Base-by-base conservation (phyloP, 2,797 vertebrate species). In the Rhyacichthys aspro region DNA sequence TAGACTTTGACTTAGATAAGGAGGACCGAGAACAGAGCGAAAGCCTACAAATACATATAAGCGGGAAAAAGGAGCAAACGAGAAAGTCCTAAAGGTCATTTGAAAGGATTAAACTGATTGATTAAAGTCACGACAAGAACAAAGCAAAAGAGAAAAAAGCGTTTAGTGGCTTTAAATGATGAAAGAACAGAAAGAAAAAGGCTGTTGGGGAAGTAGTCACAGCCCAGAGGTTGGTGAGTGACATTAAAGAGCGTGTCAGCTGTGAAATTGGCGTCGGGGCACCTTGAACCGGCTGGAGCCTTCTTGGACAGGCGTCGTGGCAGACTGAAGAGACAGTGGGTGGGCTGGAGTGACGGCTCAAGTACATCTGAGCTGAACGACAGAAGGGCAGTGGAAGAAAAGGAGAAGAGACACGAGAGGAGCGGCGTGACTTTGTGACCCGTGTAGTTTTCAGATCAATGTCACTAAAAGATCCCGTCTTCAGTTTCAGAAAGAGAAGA, bases 241-340 rank as follows among this genome's bases (percentile, higher is more conserved):
- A 78, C 78, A 88, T 87, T 83, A 89, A 90, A 78, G 86, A 89
- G 76, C 67, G 74, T 84, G 85, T 88, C 84, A 88, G 72, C 87
- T 90, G 86, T 88, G 79, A 90, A 91, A 88, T 85, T 85, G 82
- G 74, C 79, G 86, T 83, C 76, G 73, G 76, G 82, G 75, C 79
- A 86, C 86, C 80, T 88, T 90, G 89, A 89, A 86, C 81, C 74
- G 73, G 73, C 47, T 81, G 76, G 86, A 84, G 72, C 52, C 34
- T 41, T 76, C 57, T 52, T 63, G 74, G 80, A 72, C 62, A 78
- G 80, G 62, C 60, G 1, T 50, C 23, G 23, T 66, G 41, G 39
- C 41, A 73, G 65, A 67, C 61, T 74, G 67, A 75, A 76, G 55
- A 63, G 61, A 63, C 11, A 55, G 76, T 28, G 59, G 23, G 53